Percentiles rank a stretch among this genome's conserved stretches.
Evolutionary conservation across 2,888 invertebrate genomes (phyloP).

Genomic region (Dasysyrphus albostriatus): DNA sequence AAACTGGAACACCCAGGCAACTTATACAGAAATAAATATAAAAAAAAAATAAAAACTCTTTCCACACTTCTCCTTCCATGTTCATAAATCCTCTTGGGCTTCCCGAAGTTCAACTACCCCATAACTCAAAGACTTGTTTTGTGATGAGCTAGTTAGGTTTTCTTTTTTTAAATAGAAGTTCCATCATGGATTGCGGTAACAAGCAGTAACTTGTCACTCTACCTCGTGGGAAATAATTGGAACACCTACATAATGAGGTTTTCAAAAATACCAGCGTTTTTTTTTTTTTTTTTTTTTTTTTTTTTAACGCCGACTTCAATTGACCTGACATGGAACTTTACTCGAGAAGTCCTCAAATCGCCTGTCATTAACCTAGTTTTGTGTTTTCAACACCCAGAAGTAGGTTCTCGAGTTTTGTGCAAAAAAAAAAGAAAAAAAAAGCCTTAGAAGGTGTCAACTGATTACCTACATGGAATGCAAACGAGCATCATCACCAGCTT

Average conservation of each 20-base stretch:
- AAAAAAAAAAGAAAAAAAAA: not conserved
- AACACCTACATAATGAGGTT: conserved; percentile 38
- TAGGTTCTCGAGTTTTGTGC: not conserved
- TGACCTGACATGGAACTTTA: conserved; percentile 32
- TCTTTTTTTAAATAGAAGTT: conserved; percentile 12
- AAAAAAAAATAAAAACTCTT: conserved; percentile 11
- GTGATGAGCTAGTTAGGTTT: conserved; percentile 28
- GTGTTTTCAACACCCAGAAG: not conserved
- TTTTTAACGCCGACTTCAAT: conserved; percentile 45
- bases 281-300: too few species aligned
- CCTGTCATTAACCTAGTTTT: conserved; percentile 60
- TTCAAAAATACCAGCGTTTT: not conserved
- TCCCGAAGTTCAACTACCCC: conserved; percentile 66
- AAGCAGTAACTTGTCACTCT: conserved; percentile 26
- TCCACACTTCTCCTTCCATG: conserved; percentile 2
- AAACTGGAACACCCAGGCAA: conserved; percentile 57
- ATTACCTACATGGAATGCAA: conserved; percentile 45
- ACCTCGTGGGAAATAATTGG: conserved; percentile 52
- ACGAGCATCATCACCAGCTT: conserved; percentile 13
- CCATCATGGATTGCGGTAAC: conserved; percentile 20
- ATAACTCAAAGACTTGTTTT: conserved; percentile 51
- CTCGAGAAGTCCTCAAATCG: not conserved
- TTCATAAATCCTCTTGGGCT: conserved; percentile 44
- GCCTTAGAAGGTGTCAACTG: conserved; percentile 16
- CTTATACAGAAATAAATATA: not conserved